Percentiles rank a stretch among this genome's conserved stretches.
Conservation (phyloP, 1,140 invertebrate species). For the Drosophila punjabiensis region DNA sequence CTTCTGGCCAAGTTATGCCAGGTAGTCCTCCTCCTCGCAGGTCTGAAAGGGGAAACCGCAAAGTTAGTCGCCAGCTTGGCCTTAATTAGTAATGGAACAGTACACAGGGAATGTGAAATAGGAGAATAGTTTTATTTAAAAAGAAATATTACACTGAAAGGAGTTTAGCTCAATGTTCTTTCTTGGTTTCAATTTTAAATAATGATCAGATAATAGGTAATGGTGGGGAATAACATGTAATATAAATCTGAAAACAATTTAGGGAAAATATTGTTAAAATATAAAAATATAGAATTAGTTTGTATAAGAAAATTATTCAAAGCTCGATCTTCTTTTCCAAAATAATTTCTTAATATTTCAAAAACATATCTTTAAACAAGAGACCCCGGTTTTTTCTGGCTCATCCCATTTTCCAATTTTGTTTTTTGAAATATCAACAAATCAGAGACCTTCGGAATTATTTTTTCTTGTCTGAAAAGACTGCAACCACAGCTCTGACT, state of each 20-base stretch:
- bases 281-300: neutral
- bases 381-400: neutral
- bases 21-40: neutral
- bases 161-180: neutral
- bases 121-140: neutral
- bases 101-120: neutral
- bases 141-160: neutral
- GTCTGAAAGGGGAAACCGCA: constrained; percentile 31
- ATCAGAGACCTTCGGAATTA: constrained; percentile 37
- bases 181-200: neutral
- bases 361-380: neutral
- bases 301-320: neutral
- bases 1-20: constrained; percentile 16
- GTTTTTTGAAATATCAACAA: constrained; percentile 2
- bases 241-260: neutral
- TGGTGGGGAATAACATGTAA: neutral
- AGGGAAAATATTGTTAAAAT: neutral
- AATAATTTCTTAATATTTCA: neutral
- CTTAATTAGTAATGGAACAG: constrained; percentile 38
- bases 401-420: neutral
- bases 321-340: neutral
- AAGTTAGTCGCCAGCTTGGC: constrained; percentile 7
- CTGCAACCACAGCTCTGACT: constrained; percentile 43
- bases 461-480: constrained; percentile 39
- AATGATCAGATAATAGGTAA: neutral